Evolutionary conservation across 2,888 invertebrate genomes (phyloP).

Genomic region (Microdon myrmicae): DNA sequence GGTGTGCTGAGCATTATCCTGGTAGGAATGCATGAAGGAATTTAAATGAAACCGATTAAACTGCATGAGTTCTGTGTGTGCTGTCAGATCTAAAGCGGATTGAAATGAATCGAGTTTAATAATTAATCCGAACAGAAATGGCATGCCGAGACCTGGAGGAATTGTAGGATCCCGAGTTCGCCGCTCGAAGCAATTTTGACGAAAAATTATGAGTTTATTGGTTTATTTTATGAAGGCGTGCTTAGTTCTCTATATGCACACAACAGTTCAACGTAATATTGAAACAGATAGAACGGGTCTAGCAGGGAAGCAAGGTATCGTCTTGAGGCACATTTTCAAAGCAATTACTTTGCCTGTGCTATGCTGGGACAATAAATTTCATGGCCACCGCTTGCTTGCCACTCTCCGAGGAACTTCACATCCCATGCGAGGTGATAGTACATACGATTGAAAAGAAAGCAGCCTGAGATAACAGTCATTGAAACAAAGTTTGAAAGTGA

Average conservation of each 20-base stretch:
- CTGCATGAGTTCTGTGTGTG: constrained; percentile 26
- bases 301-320: not conserved
- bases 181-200: constrained; percentile 34
- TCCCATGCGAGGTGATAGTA: constrained; percentile 28
- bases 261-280: too few species aligned
- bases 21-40: constrained; percentile 33
- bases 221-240: constrained; percentile 26
- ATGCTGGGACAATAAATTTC: constrained; percentile 49
- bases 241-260: too few species aligned
- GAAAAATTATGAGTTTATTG: constrained; percentile 47
- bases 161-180: not conserved
- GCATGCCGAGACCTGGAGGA: constrained; percentile 11
- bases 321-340: constrained; percentile 28
- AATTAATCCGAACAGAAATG: constrained; percentile 45
- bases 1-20: not conserved
- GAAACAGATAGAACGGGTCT: not conserved
- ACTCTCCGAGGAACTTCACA: constrained; percentile 34
- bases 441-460: constrained; percentile 28
- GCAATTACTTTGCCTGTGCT: constrained; percentile 47
- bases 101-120: constrained; percentile 52
- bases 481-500: too few species aligned
- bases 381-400: constrained; percentile 29
- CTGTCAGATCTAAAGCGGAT: constrained; percentile 25
- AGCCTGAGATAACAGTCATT: too few species aligned
- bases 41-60: constrained; percentile 48